These are phyloP conservation scores for Anguilla anguilla DNA, from an alignment of 2,797 vertebrate genomes.

Conservation along the genomic window DNA sequence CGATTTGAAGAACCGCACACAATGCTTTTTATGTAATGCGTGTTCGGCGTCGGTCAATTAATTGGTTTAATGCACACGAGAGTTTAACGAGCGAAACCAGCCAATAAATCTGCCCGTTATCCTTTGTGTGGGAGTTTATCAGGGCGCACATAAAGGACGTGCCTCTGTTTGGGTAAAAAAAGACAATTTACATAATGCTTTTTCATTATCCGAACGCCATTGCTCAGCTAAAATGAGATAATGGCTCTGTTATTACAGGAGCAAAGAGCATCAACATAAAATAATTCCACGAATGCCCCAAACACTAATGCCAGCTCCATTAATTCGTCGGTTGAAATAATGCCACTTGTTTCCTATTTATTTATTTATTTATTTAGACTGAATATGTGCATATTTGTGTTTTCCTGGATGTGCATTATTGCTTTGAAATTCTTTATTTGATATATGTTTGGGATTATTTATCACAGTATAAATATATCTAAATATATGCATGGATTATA, in stretches of 20 bases:
- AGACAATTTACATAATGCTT: slow-evolving; percentile 24
- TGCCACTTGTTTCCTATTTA: neutral
- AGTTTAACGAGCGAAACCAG: slow-evolving; percentile 8
- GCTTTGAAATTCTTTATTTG: neutral
- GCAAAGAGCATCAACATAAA: neutral
- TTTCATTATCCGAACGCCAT: neutral
- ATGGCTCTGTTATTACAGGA: neutral
- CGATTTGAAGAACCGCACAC: neutral
- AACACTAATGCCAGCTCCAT: neutral
- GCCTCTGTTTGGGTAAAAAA: slow-evolving; percentile 14
- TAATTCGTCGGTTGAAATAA: neutral
- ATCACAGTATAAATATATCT: neutral
- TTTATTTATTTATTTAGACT: neutral
- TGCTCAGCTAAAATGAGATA: neutral
- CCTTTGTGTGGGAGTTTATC: slow-evolving; percentile 14
- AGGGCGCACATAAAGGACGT: neutral
- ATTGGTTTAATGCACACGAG: slow-evolving; percentile 20
- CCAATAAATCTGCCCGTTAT: slow-evolving; percentile 18
- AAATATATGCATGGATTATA: neutral
- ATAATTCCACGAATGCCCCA: neutral
- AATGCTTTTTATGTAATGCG: neutral
- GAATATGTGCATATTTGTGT: neutral
- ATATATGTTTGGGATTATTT: neutral
- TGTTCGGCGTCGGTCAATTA: neutral
- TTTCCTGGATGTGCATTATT: neutral